phyloP scores from a whole-genome alignment of 2,797 vertebrate genomes.

The Lates japonicus region DNA sequence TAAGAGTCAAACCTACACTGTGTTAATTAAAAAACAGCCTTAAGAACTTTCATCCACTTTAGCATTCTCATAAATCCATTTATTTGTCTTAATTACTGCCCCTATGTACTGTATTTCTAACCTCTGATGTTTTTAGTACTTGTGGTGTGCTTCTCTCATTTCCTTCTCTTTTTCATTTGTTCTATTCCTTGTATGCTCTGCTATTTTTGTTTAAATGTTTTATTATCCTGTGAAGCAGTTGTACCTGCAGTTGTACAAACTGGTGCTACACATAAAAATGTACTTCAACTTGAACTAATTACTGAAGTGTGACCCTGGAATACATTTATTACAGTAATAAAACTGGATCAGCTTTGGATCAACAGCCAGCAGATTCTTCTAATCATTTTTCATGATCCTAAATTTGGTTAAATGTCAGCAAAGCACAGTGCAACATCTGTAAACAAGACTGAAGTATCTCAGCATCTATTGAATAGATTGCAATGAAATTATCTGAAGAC shows the following conservation, averaged over 20 bases:
- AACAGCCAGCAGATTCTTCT: conserved; percentile 11
- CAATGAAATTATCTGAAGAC: neutral
- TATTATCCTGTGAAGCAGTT: neutral
- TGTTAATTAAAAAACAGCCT: conserved; percentile 10
- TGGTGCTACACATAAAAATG: neutral
- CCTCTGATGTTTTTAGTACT: neutral
- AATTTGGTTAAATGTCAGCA: neutral
- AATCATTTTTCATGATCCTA: conserved; percentile 8
- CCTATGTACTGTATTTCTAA: neutral
- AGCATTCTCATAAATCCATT: neutral
- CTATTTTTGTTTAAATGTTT: neutral
- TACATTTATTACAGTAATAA: conserved; percentile 21
- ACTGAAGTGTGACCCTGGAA: conserved; percentile 11
- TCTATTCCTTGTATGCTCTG: neutral
- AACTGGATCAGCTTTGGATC: conserved; percentile 21
- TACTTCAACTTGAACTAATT: conserved; percentile 17
- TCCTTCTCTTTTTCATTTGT: neutral
- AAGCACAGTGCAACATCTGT: neutral
- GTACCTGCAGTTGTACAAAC: conserved; percentile 5
- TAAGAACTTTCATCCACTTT: neutral
- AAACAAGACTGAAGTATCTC: neutral
- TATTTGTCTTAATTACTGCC: neutral
- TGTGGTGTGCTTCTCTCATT: neutral
- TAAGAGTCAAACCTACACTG: neutral
- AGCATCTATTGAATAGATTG: neutral